Evolutionary conservation across 2,888 invertebrate species (phyloP), one percentile per base, ranked within the genome.

Genomic region (Muschampia staudingeri): DNA sequence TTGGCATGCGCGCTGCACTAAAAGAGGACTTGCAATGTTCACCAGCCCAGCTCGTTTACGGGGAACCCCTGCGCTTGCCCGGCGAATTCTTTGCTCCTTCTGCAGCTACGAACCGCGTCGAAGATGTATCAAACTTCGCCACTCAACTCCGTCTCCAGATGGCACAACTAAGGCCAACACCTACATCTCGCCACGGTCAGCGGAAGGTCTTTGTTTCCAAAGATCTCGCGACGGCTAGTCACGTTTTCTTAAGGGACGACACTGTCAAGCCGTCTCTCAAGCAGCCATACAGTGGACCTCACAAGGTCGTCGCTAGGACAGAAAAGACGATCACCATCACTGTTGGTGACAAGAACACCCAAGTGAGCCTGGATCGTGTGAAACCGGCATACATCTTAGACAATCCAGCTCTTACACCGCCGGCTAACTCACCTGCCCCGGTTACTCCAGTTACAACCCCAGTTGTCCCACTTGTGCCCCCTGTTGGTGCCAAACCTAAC

Each of bases 1-100:
- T 88, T 2, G 87, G 87, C 7, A 87, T 88, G 77, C 82, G 87
- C 0, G 37, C 86, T 1, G 85, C 87, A 1, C 69, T 83, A 1
- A 87, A 88, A 48, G 85, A 87, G 1, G 87, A 87, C 34, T 9
- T 87, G 2, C 70, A 84, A 16, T 42, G 75, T 1, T 80, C 85
- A 1, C 40, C 83, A 11, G 84, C 85, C 4, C 84, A 87, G 71
- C 19, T 86, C 7, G 30, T 87, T 0, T 87, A 86, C 12, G 86
- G 86, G 6, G 85, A 87, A 75, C 42, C 78, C 7, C 78, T 87
- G 3, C 67, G 83, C 14, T 65, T 83, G 12, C 82, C 82, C 7
- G 85, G 84, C 7, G 80, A 84, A 48, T 69, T 83, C 16, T 19
- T 56, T 56, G 56, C 9, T 56, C 11, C 56, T 56, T 19, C 56